Percentiles rank a stretch among this genome's conserved stretches.
Evolutionary conservation across 2,797 vertebrate genomes (phyloP).

Genomic region (Sparus aurata): DNA sequence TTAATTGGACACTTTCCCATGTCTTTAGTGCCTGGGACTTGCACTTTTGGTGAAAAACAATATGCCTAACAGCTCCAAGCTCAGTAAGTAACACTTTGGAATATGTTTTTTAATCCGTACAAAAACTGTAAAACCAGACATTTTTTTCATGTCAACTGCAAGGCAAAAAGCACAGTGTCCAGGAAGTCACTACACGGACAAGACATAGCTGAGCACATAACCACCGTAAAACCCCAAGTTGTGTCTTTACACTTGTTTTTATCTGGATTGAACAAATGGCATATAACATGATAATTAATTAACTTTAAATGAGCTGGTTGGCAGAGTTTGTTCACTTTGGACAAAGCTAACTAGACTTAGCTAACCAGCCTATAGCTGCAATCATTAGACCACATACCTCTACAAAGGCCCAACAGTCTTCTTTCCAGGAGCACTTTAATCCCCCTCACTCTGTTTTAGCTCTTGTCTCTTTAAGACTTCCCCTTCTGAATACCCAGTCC

Average conservation of each 20-base stretch:
- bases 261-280: background rate
- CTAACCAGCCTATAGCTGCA: too few species aligned
- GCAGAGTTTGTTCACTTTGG: too few species aligned
- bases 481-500: too few species aligned
- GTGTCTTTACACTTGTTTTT: background rate
- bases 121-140: background rate
- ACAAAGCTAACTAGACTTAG: too few species aligned
- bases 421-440: too few species aligned
- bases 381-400: too few species aligned
- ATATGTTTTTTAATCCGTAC: conserved; percentile 8
- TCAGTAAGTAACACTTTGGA: conserved; percentile 16
- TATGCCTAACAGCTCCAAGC: conserved; percentile 2
- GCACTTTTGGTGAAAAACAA: background rate
- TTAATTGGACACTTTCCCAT: conserved; percentile 8
- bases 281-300: background rate
- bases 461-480: too few species aligned
- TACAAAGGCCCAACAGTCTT: too few species aligned
- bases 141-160: background rate
- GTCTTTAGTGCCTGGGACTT: background rate
- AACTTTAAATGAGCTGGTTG: background rate
- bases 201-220: background rate
- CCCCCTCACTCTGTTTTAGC: too few species aligned
- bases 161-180: background rate
- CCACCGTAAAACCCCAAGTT: background rate
- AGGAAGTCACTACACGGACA: background rate